phyloP scores from a whole-genome alignment of 2,113 vertebrate genomes.

The Elachura formosa region DNA sequence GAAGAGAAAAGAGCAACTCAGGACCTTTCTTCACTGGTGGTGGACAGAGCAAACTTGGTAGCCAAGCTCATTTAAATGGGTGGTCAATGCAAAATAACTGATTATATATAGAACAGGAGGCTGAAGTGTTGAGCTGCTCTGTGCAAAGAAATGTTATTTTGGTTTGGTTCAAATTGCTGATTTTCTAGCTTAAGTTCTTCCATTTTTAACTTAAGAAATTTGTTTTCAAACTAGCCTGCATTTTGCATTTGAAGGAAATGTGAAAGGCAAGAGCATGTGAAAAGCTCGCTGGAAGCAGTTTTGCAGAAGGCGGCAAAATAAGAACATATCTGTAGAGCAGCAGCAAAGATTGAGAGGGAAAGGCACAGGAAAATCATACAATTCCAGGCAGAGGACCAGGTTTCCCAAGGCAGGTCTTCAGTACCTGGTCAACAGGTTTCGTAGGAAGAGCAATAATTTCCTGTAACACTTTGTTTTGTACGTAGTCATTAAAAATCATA shows the following conservation, averaged over 20 bases:
- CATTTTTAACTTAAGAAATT: conserved; percentile 28
- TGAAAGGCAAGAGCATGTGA: not conserved
- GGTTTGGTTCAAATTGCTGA: conserved; percentile 48
- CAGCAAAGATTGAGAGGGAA: not conserved
- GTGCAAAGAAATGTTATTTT: conserved; percentile 39
- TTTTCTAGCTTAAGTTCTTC: conserved; percentile 5
- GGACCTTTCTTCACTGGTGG: not conserved
- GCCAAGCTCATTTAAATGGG: not conserved
- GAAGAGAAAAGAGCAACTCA: not conserved
- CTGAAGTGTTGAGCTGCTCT: conserved; percentile 13
- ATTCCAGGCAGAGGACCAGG: not conserved
- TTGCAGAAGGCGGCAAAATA: not conserved
- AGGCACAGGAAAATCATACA: not conserved
- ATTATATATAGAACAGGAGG: not conserved
- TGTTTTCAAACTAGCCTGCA: not conserved
- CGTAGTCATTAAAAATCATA: not conserved
- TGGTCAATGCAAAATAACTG: conserved; percentile 2
- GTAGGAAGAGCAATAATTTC: conserved; percentile 27
- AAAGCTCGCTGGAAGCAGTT: not conserved
- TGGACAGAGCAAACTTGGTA: not conserved
- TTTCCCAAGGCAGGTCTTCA: not conserved
- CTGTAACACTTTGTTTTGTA: not conserved
- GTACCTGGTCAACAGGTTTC: conserved; percentile 60
- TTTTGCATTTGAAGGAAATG: conserved; percentile 10
- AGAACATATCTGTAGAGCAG: not conserved